phyloP scores from a whole-genome alignment of 2,888 invertebrate species.

The Nephrotoma flavescens region DNA sequence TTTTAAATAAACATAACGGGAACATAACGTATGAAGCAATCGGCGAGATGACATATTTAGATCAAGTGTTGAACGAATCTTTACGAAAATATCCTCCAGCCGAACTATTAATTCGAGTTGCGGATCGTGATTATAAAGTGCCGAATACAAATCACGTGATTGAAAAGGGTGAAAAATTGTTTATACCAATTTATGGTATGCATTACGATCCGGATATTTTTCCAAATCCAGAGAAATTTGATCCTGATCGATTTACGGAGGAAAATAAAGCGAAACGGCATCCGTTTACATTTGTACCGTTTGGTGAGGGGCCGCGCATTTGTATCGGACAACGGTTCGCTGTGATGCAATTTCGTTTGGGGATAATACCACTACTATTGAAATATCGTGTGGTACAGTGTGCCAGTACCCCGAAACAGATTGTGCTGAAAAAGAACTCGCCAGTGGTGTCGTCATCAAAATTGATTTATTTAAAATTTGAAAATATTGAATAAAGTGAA shows the following conservation, averaged over 20 bases:
- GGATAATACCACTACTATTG: background rate
- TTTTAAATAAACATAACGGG: conserved; percentile 21
- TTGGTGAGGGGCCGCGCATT: background rate
- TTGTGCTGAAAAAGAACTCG: background rate
- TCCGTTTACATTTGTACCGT: background rate
- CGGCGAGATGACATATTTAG: conserved; percentile 16
- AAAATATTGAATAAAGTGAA: background rate
- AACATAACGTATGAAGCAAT: conserved; percentile 14
- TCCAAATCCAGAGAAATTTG: conserved; percentile 40
- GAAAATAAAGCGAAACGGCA: background rate
- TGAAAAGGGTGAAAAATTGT: conserved; percentile 35
- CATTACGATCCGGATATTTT: conserved; percentile 44
- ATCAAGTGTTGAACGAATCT: conserved; percentile 10
- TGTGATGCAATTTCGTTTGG: background rate
- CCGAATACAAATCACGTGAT: conserved; percentile 28
- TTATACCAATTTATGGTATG: conserved; percentile 39
- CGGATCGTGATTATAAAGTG: conserved; percentile 8
- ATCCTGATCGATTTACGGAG: conserved; percentile 38
- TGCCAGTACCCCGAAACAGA: background rate
- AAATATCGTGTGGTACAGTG: background rate
- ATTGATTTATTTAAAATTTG: background rate
- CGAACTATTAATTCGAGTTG: background rate
- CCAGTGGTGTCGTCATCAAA: background rate
- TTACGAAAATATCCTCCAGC: conserved; percentile 5
- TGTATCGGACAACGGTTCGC: background rate